Evolutionary conservation across 2,113 vertebrate species (phyloP).

Genomic region (Passer domesticus): DNA sequence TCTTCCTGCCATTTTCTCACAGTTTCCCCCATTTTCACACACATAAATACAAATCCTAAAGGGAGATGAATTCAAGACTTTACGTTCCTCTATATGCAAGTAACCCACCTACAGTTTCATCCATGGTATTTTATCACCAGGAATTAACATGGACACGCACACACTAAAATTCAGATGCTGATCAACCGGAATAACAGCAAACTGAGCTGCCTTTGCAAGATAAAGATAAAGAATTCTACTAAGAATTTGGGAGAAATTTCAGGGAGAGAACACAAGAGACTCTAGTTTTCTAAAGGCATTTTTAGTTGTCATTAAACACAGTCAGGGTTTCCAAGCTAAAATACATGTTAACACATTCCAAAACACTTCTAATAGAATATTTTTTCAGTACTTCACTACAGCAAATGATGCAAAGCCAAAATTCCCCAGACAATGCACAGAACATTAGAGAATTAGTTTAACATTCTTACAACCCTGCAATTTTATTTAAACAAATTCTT

Average conservation of each 20-base stretch:
- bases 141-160: not conserved
- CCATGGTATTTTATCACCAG: not conserved
- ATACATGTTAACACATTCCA: conserved; percentile 57
- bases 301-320: conserved; percentile 37
- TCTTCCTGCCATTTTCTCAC: not conserved
- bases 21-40: not conserved
- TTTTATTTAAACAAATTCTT: conserved; percentile 82
- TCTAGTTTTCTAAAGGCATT: conserved; percentile 7
- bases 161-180: not conserved
- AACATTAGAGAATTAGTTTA: conserved; percentile 72
- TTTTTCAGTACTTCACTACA: conserved; percentile 59
- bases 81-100: not conserved
- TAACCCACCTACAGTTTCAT: not conserved
- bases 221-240: not conserved
- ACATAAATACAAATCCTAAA: not conserved
- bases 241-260: not conserved
- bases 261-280: not conserved
- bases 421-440: conserved; percentile 70
- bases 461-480: conserved; percentile 73
- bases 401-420: conserved; percentile 67
- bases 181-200: not conserved
- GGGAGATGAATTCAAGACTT: not conserved
- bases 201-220: not conserved
- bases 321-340: conserved; percentile 55
- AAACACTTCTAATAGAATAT: conserved; percentile 64